Conservation (phyloP, 2,797 vertebrate species). For the Acrossocheilus fasciatus region DNA sequence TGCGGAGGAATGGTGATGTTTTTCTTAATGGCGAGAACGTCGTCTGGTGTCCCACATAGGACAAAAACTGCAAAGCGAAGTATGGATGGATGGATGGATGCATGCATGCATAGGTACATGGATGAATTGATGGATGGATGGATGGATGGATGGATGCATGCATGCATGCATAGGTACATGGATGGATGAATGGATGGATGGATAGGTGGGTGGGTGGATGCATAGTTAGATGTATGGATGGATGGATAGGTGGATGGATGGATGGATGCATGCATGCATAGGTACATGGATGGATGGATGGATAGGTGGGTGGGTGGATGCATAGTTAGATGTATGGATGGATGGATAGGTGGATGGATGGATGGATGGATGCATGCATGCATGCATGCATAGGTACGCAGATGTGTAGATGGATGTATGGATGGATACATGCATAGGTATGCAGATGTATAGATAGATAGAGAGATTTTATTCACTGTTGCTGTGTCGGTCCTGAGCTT, state of each 20-base stretch:
- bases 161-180: accelerated
- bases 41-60: constrained; percentile 81
- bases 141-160: background rate
- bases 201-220: no score
- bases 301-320: accelerated
- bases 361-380: no score
- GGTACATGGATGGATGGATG: accelerated
- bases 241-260: no score
- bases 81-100: background rate
- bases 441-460: background rate
- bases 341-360: accelerated
- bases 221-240: accelerated
- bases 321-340: accelerated
- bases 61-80: constrained; percentile 83
- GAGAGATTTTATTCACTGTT: constrained; percentile 72
- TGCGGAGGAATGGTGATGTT: constrained; percentile 68
- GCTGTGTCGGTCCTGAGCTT: constrained; percentile 58
- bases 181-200: background rate
- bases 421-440: background rate
- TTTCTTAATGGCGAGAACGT: constrained; percentile 69
- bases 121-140: background rate
- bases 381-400: no score
- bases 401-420: background rate
- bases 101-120: accelerated
- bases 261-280: background rate